Percentiles rank a stretch among this genome's conserved stretches.
Conservation (phyloP, 2,888 invertebrate species). For the Bibio marci region DNA sequence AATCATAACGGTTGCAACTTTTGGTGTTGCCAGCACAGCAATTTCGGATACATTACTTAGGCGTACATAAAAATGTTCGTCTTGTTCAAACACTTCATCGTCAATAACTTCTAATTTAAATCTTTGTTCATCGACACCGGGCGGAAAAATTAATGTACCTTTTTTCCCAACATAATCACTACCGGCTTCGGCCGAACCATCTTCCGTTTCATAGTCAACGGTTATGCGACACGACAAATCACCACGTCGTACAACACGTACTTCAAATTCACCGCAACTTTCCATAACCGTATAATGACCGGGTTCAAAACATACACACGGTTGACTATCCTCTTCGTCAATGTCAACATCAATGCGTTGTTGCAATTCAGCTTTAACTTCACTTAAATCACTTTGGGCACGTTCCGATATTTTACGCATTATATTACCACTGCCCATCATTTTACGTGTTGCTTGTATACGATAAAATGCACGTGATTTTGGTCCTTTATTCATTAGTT, state of each 20-base stretch:
- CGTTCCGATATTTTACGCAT: slow-evolving; percentile 75
- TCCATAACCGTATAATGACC: slow-evolving; percentile 98
- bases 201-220: slow-evolving; percentile 89
- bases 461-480: slow-evolving; percentile 93
- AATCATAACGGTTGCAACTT: slow-evolving; percentile 92
- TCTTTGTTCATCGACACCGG: slow-evolving; percentile 74
- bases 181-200: slow-evolving; percentile 93
- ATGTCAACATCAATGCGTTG: slow-evolving; percentile 47
- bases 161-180: slow-evolving; percentile 81
- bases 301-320: slow-evolving; percentile 81
- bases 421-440: slow-evolving; percentile 87
- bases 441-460: slow-evolving; percentile 88
- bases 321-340: slow-evolving; percentile 43
- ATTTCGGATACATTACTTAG: slow-evolving; percentile 52
- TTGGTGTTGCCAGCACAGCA: slow-evolving; percentile 61
- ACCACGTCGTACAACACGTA: slow-evolving; percentile 72
- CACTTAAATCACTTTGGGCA: slow-evolving; percentile 67
- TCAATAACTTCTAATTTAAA: slow-evolving; percentile 90
- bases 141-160: slow-evolving; percentile 73
- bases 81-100: slow-evolving; percentile 98
- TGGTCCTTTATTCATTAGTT: slow-evolving; percentile 77
- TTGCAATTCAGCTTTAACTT: slow-evolving; percentile 61
- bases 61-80: slow-evolving; percentile 95
- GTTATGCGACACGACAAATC: slow-evolving; percentile 60
- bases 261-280: slow-evolving; percentile 87